These are phyloP conservation scores for Hypsopygia costalis DNA, from an alignment of 2,888 invertebrate genomes.

Conservation along the genomic window DNA sequence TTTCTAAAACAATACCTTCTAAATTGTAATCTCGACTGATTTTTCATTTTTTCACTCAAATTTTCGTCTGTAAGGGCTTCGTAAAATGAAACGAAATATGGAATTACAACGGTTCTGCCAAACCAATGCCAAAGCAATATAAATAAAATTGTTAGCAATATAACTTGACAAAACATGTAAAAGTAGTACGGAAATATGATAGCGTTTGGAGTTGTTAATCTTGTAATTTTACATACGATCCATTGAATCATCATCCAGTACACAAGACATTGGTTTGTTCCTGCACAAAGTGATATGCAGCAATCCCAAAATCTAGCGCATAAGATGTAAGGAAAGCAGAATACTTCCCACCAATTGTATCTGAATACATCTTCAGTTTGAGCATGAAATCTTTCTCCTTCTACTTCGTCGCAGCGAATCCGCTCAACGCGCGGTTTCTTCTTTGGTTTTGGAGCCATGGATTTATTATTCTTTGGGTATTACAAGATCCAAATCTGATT, in stretches of 20 bases:
- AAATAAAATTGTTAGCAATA: conserved; percentile 44
- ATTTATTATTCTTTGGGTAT: background rate
- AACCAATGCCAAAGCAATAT: conserved; percentile 44
- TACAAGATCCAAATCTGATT: too few relatives aligned
- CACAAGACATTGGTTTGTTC: conserved; percentile 57
- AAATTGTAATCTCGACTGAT: conserved; percentile 36
- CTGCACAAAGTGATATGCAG: conserved; percentile 47
- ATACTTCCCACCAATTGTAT: conserved; percentile 63
- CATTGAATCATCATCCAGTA: conserved; percentile 67
- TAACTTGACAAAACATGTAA: conserved; percentile 61
- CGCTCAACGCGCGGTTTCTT: conserved; percentile 22
- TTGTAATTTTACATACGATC: conserved; percentile 58
- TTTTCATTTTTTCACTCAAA: background rate
- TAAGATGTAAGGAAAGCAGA: conserved; percentile 61
- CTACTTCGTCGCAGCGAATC: conserved; percentile 38
- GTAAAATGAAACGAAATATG: conserved; percentile 43
- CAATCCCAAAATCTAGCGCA: conserved; percentile 52
- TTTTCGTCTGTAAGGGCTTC: conserved; percentile 22
- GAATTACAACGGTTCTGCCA: conserved; percentile 43
- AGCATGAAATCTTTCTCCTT: conserved; percentile 46
- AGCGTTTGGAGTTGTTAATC: conserved; percentile 50
- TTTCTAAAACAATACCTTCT: conserved; percentile 64
- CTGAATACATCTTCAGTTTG: conserved; percentile 45
- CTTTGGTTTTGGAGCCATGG: conserved; percentile 40
- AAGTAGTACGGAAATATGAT: conserved; percentile 66